Base-by-base conservation (phyloP, 2,888 invertebrate genomes). In the Lottia gigantea region DNA sequence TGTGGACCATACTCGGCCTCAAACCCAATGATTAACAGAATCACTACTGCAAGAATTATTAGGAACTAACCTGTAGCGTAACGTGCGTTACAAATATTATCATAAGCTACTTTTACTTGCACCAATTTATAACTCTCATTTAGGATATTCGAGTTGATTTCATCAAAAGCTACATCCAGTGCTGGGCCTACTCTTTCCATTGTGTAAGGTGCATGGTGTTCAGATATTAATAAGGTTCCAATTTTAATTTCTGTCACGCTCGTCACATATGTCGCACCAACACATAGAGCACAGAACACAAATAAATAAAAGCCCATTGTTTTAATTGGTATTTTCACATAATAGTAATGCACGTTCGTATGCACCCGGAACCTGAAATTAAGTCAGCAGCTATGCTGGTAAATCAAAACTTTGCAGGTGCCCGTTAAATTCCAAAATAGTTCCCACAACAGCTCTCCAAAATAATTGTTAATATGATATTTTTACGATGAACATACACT, bases 161-260 rank as follows among this genome's bases (percentile, higher is more conserved):
- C 71, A 3, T 76, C 77, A 47, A 82, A 65, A 55, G 78, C 82
- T 26, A 82, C 67, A 25, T 81, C 70, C 1, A 82, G 72, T 4
- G 81, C 81, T 3, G 82, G 79, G 0, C 78, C 81, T 2, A 74
- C 70, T 46, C 78, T 66, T 62, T 78, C 76, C 15, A 80, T 68
- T 66, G 78, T 78, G 71, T 78, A 82, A 2, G 82, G 82, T 0
- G 76, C 72, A 7, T 69, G 72, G 15, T 67, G 45, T 19, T 73
- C 70, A 0, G 66, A 47, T n/a, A 79, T 74, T 15, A 78, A 62
- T 19, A 80, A 40, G 14, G 81, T 75, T 0, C 82, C 82, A n/a
- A 82, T 72, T 26, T 72, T 75, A 62, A 80, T 55, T 15, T 76
- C 73, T 16, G 67, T 75, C 2, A 66, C 68, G 40, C 47, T n/a